phyloP scores from a whole-genome alignment of 1,140 invertebrate genomes.

The Drosophila mojavensis region DNA sequence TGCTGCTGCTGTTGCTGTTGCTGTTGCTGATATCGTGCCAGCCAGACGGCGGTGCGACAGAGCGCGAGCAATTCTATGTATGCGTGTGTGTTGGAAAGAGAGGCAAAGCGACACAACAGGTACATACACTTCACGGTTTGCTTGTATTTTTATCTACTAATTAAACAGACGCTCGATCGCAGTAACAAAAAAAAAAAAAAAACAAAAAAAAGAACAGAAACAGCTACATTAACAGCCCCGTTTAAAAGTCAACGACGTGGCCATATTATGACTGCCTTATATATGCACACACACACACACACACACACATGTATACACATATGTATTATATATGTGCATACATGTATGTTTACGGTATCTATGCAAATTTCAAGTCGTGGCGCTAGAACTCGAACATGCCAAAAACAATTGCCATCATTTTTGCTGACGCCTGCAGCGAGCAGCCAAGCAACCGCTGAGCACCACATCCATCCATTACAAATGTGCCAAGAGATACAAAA shows the following conservation, averaged over 20 bases:
- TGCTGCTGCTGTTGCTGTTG: constrained; percentile 13
- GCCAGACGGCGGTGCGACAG: not conserved
- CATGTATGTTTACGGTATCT: constrained; percentile 12
- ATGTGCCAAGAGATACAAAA: constrained; percentile 48
- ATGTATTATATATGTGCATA: constrained; percentile 22
- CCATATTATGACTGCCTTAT: constrained; percentile 55
- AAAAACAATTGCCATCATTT: constrained; percentile 33
- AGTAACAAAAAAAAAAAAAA: constrained; percentile 33
- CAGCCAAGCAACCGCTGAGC: constrained; percentile 1
- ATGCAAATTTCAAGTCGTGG: constrained; percentile 33
- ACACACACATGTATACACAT: constrained; percentile 13
- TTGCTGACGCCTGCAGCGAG: constrained; percentile 44
- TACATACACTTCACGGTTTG: constrained; percentile 58
- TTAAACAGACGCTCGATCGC: constrained; percentile 80
- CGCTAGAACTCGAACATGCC: constrained; percentile 11
- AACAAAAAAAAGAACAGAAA: constrained; percentile 18
- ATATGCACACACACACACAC: constrained; percentile 10
- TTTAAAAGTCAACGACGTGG: constrained; percentile 76
- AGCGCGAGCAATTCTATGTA: not conserved
- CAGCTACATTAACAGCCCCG: constrained; percentile 57
- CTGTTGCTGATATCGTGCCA: constrained; percentile 33
- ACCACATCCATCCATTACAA: constrained; percentile 3
- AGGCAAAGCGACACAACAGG: constrained; percentile 23
- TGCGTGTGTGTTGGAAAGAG: not conserved
- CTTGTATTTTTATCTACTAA: constrained; percentile 81